A percentile compares a stretch with the other conserved stretches of the same genome.
Conservation (phyloP, 2,113 vertebrate genomes). For the Myanophis thanlyinensis region DNA sequence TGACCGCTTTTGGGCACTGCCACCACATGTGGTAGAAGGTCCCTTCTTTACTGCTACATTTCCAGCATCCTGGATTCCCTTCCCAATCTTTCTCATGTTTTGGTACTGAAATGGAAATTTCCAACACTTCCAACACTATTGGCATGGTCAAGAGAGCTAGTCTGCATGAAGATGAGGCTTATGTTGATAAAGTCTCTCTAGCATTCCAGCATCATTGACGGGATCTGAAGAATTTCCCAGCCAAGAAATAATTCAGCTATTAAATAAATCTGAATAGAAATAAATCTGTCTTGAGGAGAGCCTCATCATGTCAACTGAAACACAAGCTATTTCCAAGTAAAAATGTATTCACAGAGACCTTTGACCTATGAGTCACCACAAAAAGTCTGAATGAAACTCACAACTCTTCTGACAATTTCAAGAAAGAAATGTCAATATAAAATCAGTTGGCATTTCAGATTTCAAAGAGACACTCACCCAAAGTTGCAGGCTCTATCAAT, state of each 20-base stretch:
- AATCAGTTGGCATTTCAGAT: slow-evolving; percentile 3
- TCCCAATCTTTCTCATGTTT: background rate
- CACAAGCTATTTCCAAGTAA: background rate
- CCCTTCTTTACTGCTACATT: too few species aligned
- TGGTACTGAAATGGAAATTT: background rate
- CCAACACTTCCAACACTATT: background rate
- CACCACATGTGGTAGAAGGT: too few species aligned
- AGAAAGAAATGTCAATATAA: background rate
- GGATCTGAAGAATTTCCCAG: background rate
- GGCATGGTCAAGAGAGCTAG: background rate
- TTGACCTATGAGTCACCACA: background rate
- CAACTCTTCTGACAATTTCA: background rate
- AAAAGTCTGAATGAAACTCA: slow-evolving; percentile 1
- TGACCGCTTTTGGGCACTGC: too few species aligned
- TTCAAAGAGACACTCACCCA: background rate
- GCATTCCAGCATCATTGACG: background rate
- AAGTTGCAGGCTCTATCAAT: background rate
- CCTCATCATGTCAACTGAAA: background rate
- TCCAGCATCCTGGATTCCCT: too few species aligned
- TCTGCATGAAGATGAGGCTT: background rate
- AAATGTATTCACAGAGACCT: background rate
- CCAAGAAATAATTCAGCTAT: background rate
- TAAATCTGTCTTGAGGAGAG: background rate
- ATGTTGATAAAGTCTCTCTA: background rate
- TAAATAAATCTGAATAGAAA: too few species aligned